Evolutionary conservation across 2,797 vertebrate genomes (phyloP).

Genomic region (Cirrhinus molitorella): DNA sequence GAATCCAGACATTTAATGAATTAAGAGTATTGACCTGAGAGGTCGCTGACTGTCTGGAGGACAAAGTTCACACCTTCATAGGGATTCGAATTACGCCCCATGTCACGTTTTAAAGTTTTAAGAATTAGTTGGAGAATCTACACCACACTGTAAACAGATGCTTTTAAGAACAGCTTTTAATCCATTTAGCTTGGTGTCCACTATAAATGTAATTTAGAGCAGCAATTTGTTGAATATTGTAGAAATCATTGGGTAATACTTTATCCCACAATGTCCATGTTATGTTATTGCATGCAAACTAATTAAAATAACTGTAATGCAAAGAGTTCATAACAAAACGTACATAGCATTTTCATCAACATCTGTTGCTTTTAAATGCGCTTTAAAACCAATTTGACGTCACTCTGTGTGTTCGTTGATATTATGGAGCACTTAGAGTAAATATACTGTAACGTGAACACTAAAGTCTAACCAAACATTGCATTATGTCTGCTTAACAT

Average conservation of each 20-base stretch:
- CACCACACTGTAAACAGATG: neutral
- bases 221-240: neutral
- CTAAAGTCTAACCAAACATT: neutral
- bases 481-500: conserved; percentile 1
- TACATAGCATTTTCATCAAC: neutral
- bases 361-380: neutral
- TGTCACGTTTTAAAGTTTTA: neutral
- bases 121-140: neutral
- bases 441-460: neutral
- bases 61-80: conserved; percentile 57
- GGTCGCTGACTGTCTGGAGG: conserved; percentile 59
- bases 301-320: neutral
- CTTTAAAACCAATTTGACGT: neutral
- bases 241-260: neutral
- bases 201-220: neutral
- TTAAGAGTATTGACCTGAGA: conserved; percentile 46
- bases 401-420: neutral
- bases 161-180: neutral
- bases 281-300: neutral
- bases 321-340: neutral
- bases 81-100: conserved; percentile 23
- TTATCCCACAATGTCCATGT: neutral
- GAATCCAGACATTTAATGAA: conserved; percentile 54
- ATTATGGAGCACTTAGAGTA: neutral
- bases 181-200: neutral